These are phyloP conservation scores for Microplitis mediator DNA, from an alignment of 1,140 invertebrate species.

Conservation along the genomic window DNA sequence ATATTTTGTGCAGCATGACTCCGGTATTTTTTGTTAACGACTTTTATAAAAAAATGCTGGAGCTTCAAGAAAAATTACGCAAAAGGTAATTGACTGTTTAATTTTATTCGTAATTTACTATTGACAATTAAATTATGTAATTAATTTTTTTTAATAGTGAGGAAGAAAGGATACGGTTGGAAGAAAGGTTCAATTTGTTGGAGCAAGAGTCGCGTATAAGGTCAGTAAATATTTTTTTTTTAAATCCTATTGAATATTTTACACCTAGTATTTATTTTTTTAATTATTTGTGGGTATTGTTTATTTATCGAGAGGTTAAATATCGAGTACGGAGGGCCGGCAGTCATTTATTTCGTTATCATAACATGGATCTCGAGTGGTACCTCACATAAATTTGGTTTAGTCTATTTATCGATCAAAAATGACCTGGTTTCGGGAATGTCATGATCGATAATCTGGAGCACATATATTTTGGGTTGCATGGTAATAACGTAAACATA, in stretches of 20 bases:
- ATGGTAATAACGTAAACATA: slow-evolving; percentile 14
- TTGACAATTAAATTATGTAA: not conserved
- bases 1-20: not conserved
- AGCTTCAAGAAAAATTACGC: slow-evolving; percentile 21
- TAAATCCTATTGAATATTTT: not conserved
- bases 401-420: slow-evolving; percentile 34
- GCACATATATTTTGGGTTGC: not conserved
- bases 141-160: slow-evolving; percentile 42
- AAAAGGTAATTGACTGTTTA: slow-evolving; percentile 15
- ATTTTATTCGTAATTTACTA: not conserved
- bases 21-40: not conserved
- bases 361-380: not conserved
- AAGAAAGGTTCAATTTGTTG: slow-evolving; percentile 53
- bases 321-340: not conserved
- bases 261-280: too few relatives aligned
- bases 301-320: too few relatives aligned
- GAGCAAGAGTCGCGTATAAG: slow-evolving; percentile 51
- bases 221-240: slow-evolving; percentile 38
- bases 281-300: too few relatives aligned
- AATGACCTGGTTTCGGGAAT: slow-evolving; percentile 35
- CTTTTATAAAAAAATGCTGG: slow-evolving; percentile 20
- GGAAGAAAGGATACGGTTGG: slow-evolving; percentile 55
- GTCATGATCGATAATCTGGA: slow-evolving; percentile 39
- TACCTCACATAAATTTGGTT: not conserved
- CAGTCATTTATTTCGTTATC: not conserved